A percentile compares a stretch with the other conserved stretches of the same genome.
Evolutionary conservation across 2,113 vertebrate species (phyloP).

Genomic region (Arenaria interpres): DNA sequence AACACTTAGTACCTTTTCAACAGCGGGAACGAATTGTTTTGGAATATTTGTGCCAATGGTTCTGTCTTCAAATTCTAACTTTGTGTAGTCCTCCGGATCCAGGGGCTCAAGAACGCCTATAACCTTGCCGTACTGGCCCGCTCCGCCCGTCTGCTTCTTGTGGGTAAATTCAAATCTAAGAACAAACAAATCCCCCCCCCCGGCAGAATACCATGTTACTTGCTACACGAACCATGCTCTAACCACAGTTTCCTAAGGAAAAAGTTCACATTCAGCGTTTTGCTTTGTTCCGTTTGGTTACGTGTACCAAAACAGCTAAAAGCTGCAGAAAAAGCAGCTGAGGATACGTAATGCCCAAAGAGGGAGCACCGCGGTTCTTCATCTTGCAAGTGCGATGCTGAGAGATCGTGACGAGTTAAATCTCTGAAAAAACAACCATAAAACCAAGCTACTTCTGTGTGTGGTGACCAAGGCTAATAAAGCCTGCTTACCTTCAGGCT

Average conservation of each 20-base stretch:
- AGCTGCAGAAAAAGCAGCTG: background rate
- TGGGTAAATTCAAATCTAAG: constrained; percentile 94
- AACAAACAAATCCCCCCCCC: background rate
- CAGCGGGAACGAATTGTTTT: constrained; percentile 89
- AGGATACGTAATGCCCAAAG: too few relatives aligned
- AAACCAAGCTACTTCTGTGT: background rate
- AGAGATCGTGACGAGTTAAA: accelerated
- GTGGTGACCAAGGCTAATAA: accelerated
- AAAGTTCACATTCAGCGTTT: background rate
- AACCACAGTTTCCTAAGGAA: background rate
- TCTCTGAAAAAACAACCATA: too few relatives aligned
- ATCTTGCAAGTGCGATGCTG: background rate
- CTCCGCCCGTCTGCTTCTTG: constrained; percentile 92
- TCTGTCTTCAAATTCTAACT: constrained; percentile 89
- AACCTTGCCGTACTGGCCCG: constrained; percentile 94
- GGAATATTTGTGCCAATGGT: constrained; percentile 93
- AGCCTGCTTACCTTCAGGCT: background rate
- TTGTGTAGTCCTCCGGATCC: constrained; percentile 83
- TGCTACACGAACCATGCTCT: background rate
- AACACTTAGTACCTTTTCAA: constrained; percentile 84
- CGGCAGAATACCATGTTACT: background rate
- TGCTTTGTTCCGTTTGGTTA: background rate
- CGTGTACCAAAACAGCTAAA: background rate
- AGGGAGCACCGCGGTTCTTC: accelerated
- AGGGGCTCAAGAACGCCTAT: constrained; percentile 88